Base-by-base conservation (phyloP, 2,113 vertebrate species). In the Xerus inauris region DNA sequence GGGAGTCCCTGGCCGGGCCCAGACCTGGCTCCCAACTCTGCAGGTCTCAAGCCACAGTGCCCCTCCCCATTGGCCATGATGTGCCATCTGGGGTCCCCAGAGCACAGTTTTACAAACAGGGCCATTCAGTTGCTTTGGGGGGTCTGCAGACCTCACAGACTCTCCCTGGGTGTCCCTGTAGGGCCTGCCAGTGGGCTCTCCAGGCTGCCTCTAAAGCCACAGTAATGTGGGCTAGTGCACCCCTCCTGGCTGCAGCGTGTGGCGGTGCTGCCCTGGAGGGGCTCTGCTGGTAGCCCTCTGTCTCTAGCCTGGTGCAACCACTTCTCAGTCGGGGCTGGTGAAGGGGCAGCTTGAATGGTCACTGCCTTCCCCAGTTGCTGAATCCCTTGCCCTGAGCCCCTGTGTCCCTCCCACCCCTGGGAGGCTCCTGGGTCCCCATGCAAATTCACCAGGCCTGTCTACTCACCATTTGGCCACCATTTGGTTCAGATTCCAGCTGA, bases 181-280 rank as follows among this genome's bases (percentile, higher is more conserved):
- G 40, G 32, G 17, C 42, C 87, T 42, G 51, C 51, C 40, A 19
- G 32, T 16, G 22, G 26, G 40, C 26, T 71, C 6, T 59, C 79
- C 32, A 0, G 32, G 65, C 54, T 87, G 65, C 75, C 49, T 77
- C 69, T 40, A 54, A n/a, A 54, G 35, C 20, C 28, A 13, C 35
- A 40, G 30, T 11, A 2, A 22, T 6, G 49, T 11, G 3, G 14
- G 17, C 0, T 32, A 47, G 17, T 17, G 38, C 1, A 6, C 17
- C 71, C 17, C 16, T 62, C 62, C 71, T n/a, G 32, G 77, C 14
- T 42, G 16, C 38, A 49, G 79, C 32, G 20, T 38, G 64, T 86
- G n/a, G 6, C 47, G 32, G 49, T 64, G 8, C 11, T 45, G n/a
- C 32, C 62, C 38, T 2, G 32, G 38, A n/a, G 57, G 5, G 30